Evolutionary conservation across 2,888 invertebrate species (phyloP).

Genomic region (Nezara viridula): DNA sequence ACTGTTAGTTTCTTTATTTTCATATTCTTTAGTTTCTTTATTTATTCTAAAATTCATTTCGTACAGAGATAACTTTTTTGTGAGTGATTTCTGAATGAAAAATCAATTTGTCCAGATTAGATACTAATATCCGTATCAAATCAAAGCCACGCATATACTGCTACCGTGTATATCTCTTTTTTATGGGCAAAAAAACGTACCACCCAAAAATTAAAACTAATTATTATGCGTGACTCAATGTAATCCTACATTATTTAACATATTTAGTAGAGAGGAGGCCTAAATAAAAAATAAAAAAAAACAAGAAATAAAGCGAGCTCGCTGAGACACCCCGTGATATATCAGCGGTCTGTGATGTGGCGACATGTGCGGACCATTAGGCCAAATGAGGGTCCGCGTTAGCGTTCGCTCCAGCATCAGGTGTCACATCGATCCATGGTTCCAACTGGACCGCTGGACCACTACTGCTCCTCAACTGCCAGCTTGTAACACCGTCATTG

Average conservation of each 20-base stretch:
- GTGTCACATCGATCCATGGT: neutral
- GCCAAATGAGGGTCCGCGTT: conserved; percentile 15
- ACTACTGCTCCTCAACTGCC: neutral
- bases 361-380: conserved; percentile 41
- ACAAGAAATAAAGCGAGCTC: neutral
- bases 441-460: neutral
- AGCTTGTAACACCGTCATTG: neutral
- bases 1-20: no score
- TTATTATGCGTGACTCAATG: neutral
- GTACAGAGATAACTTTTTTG: no score
- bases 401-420: neutral
- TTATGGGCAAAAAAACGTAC: neutral
- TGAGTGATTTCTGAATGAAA: no score
- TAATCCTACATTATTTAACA: neutral
- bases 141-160: no score
- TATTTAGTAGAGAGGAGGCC: neutral
- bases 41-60: no score
- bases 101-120: no score
- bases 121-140: no score
- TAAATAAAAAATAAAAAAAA: neutral
- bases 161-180: no score
- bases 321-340: neutral
- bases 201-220: neutral
- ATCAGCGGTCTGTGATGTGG: neutral
- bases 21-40: no score